Evolutionary conservation across 2,888 invertebrate genomes (phyloP).

Genomic region (Leucophenga maculata): DNA sequence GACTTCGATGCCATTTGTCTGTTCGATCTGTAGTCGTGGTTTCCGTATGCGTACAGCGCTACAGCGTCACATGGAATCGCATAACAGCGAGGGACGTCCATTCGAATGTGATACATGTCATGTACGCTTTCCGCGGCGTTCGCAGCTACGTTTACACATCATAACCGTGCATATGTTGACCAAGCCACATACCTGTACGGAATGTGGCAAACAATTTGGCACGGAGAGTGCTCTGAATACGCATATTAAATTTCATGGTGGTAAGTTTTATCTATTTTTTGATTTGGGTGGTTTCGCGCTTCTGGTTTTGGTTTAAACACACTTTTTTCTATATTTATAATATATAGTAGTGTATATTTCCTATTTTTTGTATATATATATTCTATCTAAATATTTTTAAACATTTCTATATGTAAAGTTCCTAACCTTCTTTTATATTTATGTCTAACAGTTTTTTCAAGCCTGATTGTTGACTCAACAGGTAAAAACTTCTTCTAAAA

Average conservation of each 20-base stretch:
- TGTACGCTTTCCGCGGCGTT: constrained; percentile 65
- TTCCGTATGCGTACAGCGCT: constrained; percentile 65
- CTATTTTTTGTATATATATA: background rate
- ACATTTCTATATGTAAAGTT: background rate
- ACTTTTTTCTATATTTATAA: background rate
- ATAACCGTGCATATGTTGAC: constrained; percentile 65
- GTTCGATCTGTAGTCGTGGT: constrained; percentile 63
- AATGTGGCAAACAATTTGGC: constrained; percentile 68
- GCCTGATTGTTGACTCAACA: constrained; percentile 43
- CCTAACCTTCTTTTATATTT: constrained; percentile 17
- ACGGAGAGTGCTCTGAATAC: constrained; percentile 68
- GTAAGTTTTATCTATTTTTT: constrained; percentile 56
- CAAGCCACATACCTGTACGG: constrained; percentile 63
- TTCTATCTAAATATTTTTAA: background rate
- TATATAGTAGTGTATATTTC: background rate
- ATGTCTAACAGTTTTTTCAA: constrained; percentile 48
- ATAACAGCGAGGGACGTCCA: constrained; percentile 65
- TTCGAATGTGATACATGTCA: constrained; percentile 63
- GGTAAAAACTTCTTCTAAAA: constrained; percentile 39
- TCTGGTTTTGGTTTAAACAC: background rate
- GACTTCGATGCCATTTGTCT: constrained; percentile 60
- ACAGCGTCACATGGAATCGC: constrained; percentile 68
- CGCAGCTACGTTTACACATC: constrained; percentile 66
- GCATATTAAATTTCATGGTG: constrained; percentile 65
- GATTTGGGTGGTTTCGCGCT: too few species aligned